Conservation (phyloP, 53 echinoderm and acorn worm genomes). For the Patiria pectinifera region DNA sequence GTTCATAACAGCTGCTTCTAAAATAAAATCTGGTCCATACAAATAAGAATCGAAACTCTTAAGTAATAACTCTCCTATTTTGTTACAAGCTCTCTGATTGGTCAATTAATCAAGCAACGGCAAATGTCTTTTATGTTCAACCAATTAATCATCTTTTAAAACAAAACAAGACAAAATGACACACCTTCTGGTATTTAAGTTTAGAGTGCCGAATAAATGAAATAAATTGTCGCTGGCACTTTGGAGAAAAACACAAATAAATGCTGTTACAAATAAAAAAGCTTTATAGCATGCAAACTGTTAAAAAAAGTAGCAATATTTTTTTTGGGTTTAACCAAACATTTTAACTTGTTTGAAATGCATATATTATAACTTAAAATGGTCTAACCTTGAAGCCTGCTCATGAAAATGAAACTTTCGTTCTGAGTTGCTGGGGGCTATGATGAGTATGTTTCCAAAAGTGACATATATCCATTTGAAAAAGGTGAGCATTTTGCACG, state of each 20-base stretch:
- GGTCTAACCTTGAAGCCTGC: no score
- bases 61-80: not conserved
- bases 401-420: no score
- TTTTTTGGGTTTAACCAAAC: no score
- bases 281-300: not conserved
- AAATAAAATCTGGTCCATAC: conserved; percentile 11
- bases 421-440: no score
- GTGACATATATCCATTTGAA: no score
- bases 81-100: conserved; percentile 11
- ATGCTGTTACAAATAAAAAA: not conserved
- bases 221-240: not conserved
- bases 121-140: not conserved
- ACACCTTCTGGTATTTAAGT: not conserved
- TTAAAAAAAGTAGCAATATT: no score
- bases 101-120: not conserved
- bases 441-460: no score
- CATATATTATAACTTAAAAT: no score
- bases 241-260: not conserved
- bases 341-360: no score
- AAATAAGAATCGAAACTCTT: not conserved
- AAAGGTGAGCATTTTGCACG: no score
- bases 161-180: no score
- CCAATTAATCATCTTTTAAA: not conserved
- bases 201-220: not conserved
- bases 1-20: not conserved